Conservation (phyloP, 1,140 invertebrate species). For the Drosophila sp. region DNA sequence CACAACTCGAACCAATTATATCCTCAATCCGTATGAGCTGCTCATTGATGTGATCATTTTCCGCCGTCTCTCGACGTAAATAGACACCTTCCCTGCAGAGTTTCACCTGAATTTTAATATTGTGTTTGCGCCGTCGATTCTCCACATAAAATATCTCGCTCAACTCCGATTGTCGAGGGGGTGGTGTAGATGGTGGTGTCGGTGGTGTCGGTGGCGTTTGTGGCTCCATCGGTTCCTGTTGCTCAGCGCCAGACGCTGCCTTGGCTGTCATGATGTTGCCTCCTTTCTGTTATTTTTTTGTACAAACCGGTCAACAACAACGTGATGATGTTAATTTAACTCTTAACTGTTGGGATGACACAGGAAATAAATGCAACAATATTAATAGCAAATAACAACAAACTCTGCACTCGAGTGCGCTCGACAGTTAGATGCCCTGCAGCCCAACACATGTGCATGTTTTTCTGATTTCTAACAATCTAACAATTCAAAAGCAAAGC, state of each 20-base stretch:
- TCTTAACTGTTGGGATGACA: slow-evolving; percentile 21
- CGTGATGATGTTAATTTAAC: neutral
- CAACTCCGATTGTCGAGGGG: slow-evolving; percentile 78
- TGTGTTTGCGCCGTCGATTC: slow-evolving; percentile 88
- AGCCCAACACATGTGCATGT: too few relatives aligned
- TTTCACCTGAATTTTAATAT: slow-evolving; percentile 91
- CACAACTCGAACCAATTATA: slow-evolving; percentile 92
- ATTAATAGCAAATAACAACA: neutral
- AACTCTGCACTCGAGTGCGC: neutral
- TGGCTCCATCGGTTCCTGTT: slow-evolving; percentile 1
- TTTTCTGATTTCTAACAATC: too few relatives aligned
- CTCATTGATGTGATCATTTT: slow-evolving; percentile 87
- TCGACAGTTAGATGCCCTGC: neutral
- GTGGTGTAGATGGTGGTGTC: slow-evolving; percentile 2
- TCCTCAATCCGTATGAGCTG: slow-evolving; percentile 90
- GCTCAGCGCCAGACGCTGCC: slow-evolving; percentile 4
- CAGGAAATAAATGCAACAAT: neutral
- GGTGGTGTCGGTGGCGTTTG: neutral
- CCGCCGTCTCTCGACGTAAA: slow-evolving; percentile 88
- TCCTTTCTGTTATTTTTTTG: neutral
- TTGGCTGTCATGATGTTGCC: slow-evolving; percentile 33
- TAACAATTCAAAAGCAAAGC: too few relatives aligned
- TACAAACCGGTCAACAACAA: slow-evolving; percentile 1
- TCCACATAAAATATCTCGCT: slow-evolving; percentile 95
- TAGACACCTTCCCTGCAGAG: slow-evolving; percentile 90